A percentile compares a stretch with the other conserved stretches of the same genome.
Conservation (phyloP, 2,888 invertebrate genomes). For the Dione juno region DNA sequence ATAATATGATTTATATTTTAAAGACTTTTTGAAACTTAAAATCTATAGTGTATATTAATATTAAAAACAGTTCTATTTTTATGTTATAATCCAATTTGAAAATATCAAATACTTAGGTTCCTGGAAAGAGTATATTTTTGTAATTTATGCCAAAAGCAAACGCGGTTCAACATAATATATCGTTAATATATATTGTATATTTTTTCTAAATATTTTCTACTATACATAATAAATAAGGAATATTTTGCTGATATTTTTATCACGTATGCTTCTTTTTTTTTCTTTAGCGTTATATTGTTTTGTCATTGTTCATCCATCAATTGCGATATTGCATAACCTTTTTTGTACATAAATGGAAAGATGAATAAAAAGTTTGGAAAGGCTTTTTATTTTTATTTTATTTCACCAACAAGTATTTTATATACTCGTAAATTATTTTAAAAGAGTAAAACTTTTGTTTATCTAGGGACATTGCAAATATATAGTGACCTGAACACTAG, state of each 20-base stretch:
- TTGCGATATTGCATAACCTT: conserved; percentile 19
- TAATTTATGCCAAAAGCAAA: background rate
- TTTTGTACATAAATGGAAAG: conserved; percentile 28
- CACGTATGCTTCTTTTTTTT: background rate
- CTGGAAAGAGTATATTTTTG: conserved; percentile 11
- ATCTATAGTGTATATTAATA: background rate
- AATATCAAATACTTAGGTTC: conserved; percentile 4
- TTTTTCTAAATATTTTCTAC: conserved; percentile 1
- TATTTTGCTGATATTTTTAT: background rate
- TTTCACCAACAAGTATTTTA: no score
- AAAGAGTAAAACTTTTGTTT: no score
- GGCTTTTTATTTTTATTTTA: background rate
- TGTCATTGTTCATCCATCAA: conserved; percentile 13
- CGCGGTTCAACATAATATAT: background rate
- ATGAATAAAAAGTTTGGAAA: conserved; percentile 23
- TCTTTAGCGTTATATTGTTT: background rate
- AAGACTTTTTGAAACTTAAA: background rate
- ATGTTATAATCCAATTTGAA: background rate
- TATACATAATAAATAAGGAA: background rate
- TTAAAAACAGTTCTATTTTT: background rate
- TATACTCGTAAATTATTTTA: no score
- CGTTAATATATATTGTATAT: background rate
- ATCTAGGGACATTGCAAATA: no score
- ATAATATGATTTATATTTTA: background rate
- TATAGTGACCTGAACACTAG: no score